Evolutionary conservation across 2,797 vertebrate species (phyloP).

Genomic region (Hipposideros larvatus): DNA sequence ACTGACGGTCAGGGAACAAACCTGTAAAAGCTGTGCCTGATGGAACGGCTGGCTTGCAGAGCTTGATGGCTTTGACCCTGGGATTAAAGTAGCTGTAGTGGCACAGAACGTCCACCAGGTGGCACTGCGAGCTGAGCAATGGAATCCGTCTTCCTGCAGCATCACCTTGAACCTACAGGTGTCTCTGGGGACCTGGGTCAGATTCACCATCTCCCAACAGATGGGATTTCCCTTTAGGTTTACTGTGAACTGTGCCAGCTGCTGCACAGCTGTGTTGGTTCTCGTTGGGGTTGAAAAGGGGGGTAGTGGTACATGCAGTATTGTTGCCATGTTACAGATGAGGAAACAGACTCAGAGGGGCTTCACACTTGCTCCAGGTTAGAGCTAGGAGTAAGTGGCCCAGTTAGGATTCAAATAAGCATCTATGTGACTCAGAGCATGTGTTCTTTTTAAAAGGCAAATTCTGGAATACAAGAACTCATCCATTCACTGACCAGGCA

Average conservation of each 20-base stretch:
- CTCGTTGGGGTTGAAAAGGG: too few relatives aligned
- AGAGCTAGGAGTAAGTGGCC: not conserved
- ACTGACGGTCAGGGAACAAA: not conserved
- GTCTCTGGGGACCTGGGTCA: not conserved
- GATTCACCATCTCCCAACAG: not conserved
- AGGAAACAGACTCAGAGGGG: not conserved
- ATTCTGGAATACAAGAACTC: not conserved
- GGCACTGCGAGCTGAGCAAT: conserved; percentile 47
- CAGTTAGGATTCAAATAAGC: not conserved
- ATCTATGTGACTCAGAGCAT: not conserved
- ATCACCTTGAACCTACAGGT: not conserved
- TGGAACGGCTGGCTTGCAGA: not conserved
- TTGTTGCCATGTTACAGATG: too few relatives aligned
- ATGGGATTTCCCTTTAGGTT: not conserved
- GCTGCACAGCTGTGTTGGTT: too few relatives aligned
- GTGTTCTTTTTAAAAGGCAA: conserved; percentile 8
- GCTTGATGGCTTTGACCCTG: not conserved
- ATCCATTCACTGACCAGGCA: not conserved
- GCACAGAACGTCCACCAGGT: not conserved
- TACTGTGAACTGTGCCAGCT: too few relatives aligned
- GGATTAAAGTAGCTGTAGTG: not conserved
- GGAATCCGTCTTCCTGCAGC: fast-evolving
- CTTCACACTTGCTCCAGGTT: not conserved
- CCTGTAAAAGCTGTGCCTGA: not conserved
- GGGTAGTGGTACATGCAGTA: too few relatives aligned